Conservation (phyloP, 1,140 invertebrate species). For the Periplaneta americana region DNA sequence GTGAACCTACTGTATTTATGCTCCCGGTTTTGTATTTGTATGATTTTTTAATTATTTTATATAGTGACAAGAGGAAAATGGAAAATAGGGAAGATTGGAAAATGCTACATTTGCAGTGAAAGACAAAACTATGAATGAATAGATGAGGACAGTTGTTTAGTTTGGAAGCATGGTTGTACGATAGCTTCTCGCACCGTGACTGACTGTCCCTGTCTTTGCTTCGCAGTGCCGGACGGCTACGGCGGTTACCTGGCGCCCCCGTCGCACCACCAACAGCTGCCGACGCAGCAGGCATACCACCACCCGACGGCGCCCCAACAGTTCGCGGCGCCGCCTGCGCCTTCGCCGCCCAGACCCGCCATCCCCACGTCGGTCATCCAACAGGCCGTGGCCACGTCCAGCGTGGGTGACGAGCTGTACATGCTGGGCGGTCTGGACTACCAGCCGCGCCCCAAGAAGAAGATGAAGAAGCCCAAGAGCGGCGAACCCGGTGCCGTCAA, state of each 20-base stretch:
- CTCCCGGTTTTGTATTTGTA: too few species aligned
- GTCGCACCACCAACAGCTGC: conserved; percentile 6
- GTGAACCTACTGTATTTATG: too few species aligned
- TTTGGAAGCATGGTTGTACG: too few species aligned
- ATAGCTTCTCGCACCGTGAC: too few species aligned
- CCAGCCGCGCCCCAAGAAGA: conserved; percentile 60
- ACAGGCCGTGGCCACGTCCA: conserved; percentile 60
- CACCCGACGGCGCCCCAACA: conserved; percentile 29
- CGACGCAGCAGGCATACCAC: conserved; percentile 15
- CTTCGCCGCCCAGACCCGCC: conserved; percentile 48
- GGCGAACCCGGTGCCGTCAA: conserved; percentile 57
- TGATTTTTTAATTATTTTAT: too few species aligned
- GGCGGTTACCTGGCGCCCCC: conserved; percentile 38
- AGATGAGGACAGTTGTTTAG: too few species aligned
- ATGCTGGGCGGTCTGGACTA: conserved; percentile 78
- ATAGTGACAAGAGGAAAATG: too few species aligned
- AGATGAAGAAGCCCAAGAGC: conserved; percentile 61
- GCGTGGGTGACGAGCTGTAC: conserved; percentile 75
- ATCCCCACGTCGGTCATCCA: conserved; percentile 67
- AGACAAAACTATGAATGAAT: too few species aligned
- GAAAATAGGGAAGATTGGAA: too few species aligned
- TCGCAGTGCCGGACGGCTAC: conserved; percentile 52
- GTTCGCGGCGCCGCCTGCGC: conserved; percentile 54
- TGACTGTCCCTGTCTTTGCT: conserved; percentile 12
- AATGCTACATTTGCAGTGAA: too few species aligned